Evolutionary conservation across 2,797 vertebrate species (phyloP).

Genomic region (Sylvilagus floridanus): DNA sequence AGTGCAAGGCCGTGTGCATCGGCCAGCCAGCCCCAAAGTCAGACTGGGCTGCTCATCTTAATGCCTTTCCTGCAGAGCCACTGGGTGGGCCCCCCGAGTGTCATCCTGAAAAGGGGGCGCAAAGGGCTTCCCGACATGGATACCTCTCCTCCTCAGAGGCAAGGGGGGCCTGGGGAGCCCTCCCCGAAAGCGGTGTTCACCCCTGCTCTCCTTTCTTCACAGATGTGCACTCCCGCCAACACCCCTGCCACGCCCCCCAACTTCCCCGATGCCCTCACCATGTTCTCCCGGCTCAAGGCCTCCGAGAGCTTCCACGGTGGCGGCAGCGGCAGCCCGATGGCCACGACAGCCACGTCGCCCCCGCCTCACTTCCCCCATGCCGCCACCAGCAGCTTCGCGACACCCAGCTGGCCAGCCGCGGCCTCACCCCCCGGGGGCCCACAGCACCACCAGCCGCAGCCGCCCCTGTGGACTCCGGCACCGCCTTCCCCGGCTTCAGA

Average conservation of each 20-base stretch:
- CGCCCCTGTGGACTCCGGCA: conserved; percentile 94
- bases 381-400: conserved; percentile 85
- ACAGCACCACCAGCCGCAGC: conserved; percentile 87
- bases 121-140: background rate
- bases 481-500: conserved; percentile 84
- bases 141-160: background rate
- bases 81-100: background rate
- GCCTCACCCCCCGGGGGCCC: conserved; percentile 86
- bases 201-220: conserved; percentile 69
- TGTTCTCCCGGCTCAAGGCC: conserved; percentile 98
- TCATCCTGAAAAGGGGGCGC: background rate
- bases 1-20: background rate
- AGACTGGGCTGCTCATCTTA: background rate
- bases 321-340: conserved; percentile 93
- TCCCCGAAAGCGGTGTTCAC: conserved; percentile 13
- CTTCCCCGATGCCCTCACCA: conserved; percentile 97
- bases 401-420: conserved; percentile 86
- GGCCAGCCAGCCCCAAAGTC: background rate
- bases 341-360: conserved; percentile 91
- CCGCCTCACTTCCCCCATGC: conserved; percentile 88
- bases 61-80: background rate
- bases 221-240: conserved; percentile 99
- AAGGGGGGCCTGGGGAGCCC: background rate
- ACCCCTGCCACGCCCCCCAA: conserved; percentile 98
- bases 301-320: conserved; percentile 96